A percentile compares a stretch with the other conserved stretches of the same genome.
Evolutionary conservation across 1,140 invertebrate species (phyloP).

Genomic region (Campoletis sonorensis): DNA sequence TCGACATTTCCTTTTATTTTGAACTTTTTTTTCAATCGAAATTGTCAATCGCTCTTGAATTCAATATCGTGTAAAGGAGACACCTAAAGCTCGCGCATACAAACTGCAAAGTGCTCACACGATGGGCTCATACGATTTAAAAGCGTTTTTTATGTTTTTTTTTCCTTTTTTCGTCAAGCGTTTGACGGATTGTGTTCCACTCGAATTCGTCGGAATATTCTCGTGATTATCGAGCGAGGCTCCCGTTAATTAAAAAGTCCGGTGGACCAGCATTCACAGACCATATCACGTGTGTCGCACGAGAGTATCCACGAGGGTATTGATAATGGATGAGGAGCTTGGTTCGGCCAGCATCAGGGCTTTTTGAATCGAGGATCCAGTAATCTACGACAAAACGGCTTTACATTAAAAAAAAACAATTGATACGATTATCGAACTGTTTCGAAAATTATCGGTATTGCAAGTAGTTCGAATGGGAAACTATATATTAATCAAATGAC

Average conservation of each 20-base stretch:
- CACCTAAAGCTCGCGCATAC: not conserved
- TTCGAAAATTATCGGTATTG: not conserved
- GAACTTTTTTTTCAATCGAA: slow-evolving; percentile 7
- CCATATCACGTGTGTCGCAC: slow-evolving; percentile 17
- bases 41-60: slow-evolving; percentile 41
- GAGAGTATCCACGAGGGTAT: slow-evolving; percentile 20
- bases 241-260: slow-evolving; percentile 41
- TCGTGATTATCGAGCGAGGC: slow-evolving; percentile 27
- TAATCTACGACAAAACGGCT: slow-evolving; percentile 3
- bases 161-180: slow-evolving; percentile 10
- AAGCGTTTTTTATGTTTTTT: slow-evolving; percentile 2
- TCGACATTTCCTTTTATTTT: not conserved
- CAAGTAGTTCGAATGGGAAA: not conserved
- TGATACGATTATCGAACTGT: not conserved
- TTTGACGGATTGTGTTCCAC: slow-evolving; percentile 45
- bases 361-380: slow-evolving; percentile 6
- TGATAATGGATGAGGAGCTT: slow-evolving; percentile 24
- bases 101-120: not conserved
- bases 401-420: not conserved
- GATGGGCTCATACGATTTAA: slow-evolving; percentile 7
- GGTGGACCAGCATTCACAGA: slow-evolving; percentile 14
- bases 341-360: not conserved
- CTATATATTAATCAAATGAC: not conserved
- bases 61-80: slow-evolving; percentile 21
- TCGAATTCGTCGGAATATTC: slow-evolving; percentile 39